Evolutionary conservation across 30 jellyfish, hydroid and myxozoan genomes (phyloP).

Genomic region (Aurelia coerulea): DNA sequence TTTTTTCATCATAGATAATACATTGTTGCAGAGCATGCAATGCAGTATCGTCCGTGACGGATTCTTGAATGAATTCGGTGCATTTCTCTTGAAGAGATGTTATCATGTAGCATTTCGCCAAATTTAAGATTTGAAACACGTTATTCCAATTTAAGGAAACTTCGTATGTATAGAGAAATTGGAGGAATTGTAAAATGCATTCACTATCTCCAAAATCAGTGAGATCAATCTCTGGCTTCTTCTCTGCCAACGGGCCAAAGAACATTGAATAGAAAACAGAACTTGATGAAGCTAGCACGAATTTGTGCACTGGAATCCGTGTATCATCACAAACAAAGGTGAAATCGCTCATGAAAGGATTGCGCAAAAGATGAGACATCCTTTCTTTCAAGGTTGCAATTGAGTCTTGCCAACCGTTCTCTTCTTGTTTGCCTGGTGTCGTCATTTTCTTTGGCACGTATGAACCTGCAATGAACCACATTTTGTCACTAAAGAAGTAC

Average conservation of each 20-base stretch:
- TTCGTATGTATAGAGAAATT: not conserved
- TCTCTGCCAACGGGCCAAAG: not conserved
- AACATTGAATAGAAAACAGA: not conserved
- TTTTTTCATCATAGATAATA: not conserved
- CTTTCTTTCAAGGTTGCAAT: no score
- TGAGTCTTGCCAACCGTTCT: no score
- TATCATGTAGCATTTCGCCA: not conserved
- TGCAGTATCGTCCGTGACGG: not conserved
- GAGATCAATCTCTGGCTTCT: not conserved
- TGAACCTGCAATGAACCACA: no score
- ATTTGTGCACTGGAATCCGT: not conserved
- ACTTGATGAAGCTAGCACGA: not conserved
- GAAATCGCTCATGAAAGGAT: no score
- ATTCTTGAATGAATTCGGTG: not conserved
- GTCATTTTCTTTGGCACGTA: no score
- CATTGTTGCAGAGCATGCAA: not conserved
- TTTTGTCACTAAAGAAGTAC: no score
- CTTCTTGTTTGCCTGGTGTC: no score
- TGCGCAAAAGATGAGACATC: no score
- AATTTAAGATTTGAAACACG: not conserved
- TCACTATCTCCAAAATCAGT: not conserved
- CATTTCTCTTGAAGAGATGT: not conserved
- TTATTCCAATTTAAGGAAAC: not conserved
- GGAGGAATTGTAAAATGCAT: not conserved
- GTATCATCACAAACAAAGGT: no score